Evolutionary conservation across 2,797 vertebrate genomes (phyloP), one percentile per base, ranked within the genome.

Genomic region (Arnoldichthys spilopterus): DNA sequence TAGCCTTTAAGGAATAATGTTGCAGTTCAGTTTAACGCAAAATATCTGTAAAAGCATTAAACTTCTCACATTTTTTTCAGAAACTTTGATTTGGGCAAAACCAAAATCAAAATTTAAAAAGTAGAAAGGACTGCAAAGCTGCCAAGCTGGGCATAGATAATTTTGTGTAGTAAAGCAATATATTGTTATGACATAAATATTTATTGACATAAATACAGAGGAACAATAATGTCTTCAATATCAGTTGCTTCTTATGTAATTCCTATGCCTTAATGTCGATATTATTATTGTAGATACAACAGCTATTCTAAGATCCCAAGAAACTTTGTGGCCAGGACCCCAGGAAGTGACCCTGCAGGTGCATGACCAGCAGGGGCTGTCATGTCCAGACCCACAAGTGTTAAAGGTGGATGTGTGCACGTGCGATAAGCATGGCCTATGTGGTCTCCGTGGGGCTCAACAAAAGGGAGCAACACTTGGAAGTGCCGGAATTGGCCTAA

Each of bases 301-400:
- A 0, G 85, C 82, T 11, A 86, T 92, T 75, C 66, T 94, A 69
- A 90, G 88, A 56, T 20, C 83, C 16, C 13, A 82, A 0, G 79
- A 87, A 1, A 0, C 7, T 12, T 0, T 88, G 26, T 92, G 90
- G 91, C 90, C 91, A 0, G 91, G 91, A 7, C 0, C 6, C 13
- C 88, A 88, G 6, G 51, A 90, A 32, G 83, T 95, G 79, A n/a
- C 45, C 13, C 1, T 94, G n/a, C 0, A 70, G 45, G 81, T 95
- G 24, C 84, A 3, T 2, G 94, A 95, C 72, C 72, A 87, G 72
- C 93, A 94, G 74, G 90, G 86, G 1, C 0, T 51, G 0, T 32
- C 78, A 6, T 95, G 94, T 87, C 81, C 85, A 40, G 83, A 90
- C 0, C 88, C 83, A 37, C 92, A 95, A 81, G 88, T 88, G 78